These are phyloP conservation scores for Dissostichus mawsoni DNA, from an alignment of 2,113 vertebrate species.

Conservation along the genomic window DNA sequence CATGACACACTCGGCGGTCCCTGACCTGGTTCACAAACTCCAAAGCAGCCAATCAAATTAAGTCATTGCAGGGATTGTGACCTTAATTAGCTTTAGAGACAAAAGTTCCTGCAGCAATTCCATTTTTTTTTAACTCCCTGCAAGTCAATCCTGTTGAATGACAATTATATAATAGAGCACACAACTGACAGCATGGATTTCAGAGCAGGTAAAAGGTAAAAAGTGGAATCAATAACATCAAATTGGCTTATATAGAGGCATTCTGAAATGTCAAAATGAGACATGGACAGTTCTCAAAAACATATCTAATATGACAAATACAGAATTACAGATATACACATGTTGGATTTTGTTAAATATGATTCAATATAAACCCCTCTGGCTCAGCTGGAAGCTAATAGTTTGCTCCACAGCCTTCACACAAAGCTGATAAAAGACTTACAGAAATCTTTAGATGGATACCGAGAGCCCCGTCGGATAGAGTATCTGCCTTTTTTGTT, in stretches of 20 bases:
- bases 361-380: conserved; percentile 14
- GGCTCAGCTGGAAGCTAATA: conserved; percentile 36
- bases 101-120: conserved; percentile 48
- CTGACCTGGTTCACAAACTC: conserved; percentile 76
- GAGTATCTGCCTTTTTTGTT: conserved; percentile 74
- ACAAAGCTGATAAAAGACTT: conserved; percentile 78
- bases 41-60: conserved; percentile 72
- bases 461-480: conserved; percentile 70
- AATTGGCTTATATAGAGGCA: not conserved
- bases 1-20: conserved; percentile 64
- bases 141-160: conserved; percentile 39
- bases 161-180: conserved; percentile 31
- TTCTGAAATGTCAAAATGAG: not conserved
- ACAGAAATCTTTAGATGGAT: conserved; percentile 86
- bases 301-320: conserved; percentile 15
- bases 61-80: conserved; percentile 63
- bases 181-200: not conserved
- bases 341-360: conserved; percentile 7
- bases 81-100: conserved; percentile 69
- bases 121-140: conserved; percentile 13
- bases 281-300: conserved; percentile 15
- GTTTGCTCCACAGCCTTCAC: conserved; percentile 27
- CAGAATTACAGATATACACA: conserved; percentile 11
- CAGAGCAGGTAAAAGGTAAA: conserved; percentile 1
- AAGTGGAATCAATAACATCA: not conserved